These are phyloP conservation scores for Drosophila atroscutellata DNA, from an alignment of 2,888 invertebrate species.

Conservation along the genomic window DNA sequence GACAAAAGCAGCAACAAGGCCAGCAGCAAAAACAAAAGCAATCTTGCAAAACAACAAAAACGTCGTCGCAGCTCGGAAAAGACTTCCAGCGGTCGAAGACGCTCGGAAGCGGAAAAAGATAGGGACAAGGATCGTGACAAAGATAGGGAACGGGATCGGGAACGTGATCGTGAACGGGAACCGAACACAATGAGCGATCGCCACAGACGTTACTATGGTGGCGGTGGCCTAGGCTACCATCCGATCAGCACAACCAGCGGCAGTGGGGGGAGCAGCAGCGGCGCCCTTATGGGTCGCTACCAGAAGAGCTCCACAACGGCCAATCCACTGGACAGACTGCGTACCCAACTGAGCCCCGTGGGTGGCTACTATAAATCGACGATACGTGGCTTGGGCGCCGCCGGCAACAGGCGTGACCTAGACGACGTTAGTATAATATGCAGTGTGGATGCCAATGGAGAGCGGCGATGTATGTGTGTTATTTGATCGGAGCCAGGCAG, in stretches of 20 bases:
- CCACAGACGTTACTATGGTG: constrained; percentile 83
- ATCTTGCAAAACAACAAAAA: constrained; percentile 53
- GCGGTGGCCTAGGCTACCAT: constrained; percentile 73
- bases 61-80: constrained; percentile 74
- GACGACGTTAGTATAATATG: constrained; percentile 83
- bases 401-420: constrained; percentile 76
- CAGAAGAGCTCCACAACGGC: constrained; percentile 82
- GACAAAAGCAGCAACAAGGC: constrained; percentile 54
- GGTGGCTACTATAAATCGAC: constrained; percentile 85
- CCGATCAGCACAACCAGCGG: constrained; percentile 50
- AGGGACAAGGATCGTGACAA: constrained; percentile 28
- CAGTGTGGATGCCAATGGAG: constrained; percentile 64
- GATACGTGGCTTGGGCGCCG: constrained; percentile 81
- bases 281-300: constrained; percentile 75
- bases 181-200: constrained; percentile 82
- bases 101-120: constrained; percentile 59
- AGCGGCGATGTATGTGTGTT: constrained; percentile 1
- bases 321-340: constrained; percentile 84
- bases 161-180: constrained; percentile 49
- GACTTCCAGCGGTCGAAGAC: constrained; percentile 53
- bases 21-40: constrained; percentile 44
- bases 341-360: constrained; percentile 84
- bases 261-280: constrained; percentile 36
- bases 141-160: constrained; percentile 40
- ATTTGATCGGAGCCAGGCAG: constrained; percentile 19